phyloP scores from a whole-genome alignment of 2,888 invertebrate species.

The Platynereis dumerilii region DNA sequence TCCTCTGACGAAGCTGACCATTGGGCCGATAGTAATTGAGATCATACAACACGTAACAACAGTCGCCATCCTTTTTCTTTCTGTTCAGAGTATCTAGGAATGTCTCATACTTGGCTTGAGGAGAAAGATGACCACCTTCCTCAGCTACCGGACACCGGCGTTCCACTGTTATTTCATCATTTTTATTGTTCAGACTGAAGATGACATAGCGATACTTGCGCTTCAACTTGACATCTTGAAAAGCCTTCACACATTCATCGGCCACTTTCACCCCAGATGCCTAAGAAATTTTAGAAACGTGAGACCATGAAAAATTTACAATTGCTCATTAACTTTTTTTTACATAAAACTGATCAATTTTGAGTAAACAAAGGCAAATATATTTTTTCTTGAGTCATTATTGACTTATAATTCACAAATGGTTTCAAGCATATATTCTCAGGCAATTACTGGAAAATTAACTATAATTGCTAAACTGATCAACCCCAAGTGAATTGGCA shows the following conservation, averaged over 20 bases:
- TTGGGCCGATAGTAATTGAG: slow-evolving; percentile 88
- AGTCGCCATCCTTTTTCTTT: slow-evolving; percentile 81
- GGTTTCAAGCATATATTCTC: too few relatives aligned
- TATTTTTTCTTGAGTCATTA: too few relatives aligned
- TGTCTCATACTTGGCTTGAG: slow-evolving; percentile 82
- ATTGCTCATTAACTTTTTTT: too few relatives aligned
- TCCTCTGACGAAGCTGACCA: slow-evolving; percentile 25
- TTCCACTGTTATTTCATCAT: slow-evolving; percentile 21
- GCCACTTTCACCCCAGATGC: slow-evolving; percentile 95
- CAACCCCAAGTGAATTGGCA: too few relatives aligned
- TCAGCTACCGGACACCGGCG: slow-evolving; percentile 7
- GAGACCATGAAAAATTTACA: too few relatives aligned
- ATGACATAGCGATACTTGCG: slow-evolving; percentile 95
- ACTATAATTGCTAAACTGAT: too few relatives aligned
- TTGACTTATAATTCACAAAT: too few relatives aligned
- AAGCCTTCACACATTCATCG: slow-evolving; percentile 92
- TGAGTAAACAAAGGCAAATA: too few relatives aligned
- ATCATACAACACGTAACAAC: slow-evolving; percentile 95
- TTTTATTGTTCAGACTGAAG: too few relatives aligned
- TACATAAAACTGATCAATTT: too few relatives aligned
- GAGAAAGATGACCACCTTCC: slow-evolving; percentile 57
- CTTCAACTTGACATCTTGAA: slow-evolving; percentile 96
- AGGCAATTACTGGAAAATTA: too few relatives aligned
- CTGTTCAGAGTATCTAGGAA: slow-evolving; percentile 85
- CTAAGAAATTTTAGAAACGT: slow-evolving; percentile 35